Evolutionary conservation across 2,797 vertebrate genomes (phyloP).

Genomic region (Vireo griseus): DNA sequence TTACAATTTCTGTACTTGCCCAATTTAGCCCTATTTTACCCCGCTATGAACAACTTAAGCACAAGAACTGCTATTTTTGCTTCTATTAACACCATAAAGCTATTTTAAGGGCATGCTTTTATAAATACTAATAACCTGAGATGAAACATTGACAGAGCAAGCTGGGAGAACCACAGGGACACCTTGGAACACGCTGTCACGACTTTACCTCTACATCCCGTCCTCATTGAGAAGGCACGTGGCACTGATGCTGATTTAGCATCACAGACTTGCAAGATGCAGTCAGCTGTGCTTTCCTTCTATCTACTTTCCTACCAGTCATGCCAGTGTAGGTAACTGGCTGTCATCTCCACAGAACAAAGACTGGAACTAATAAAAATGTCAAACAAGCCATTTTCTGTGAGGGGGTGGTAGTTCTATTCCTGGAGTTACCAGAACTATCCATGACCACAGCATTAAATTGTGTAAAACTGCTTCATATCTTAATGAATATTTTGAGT

Average conservation of each 20-base stretch:
- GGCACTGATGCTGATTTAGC: constrained; percentile 24
- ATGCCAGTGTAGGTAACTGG: neutral
- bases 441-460: neutral
- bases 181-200: constrained; percentile 34
- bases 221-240: neutral
- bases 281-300: neutral
- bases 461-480: neutral
- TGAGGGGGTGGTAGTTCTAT: constrained; percentile 10
- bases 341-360: constrained; percentile 25
- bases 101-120: constrained; percentile 38
- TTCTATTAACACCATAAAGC: neutral
- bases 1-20: neutral
- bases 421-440: constrained; percentile 19
- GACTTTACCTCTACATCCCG: neutral
- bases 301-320: constrained; percentile 26
- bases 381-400: constrained; percentile 3
- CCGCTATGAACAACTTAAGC: neutral
- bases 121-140: constrained; percentile 37
- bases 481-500: neutral
- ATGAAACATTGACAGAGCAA: constrained; percentile 18
- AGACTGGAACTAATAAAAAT: constrained; percentile 28
- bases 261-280: neutral
- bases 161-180: neutral
- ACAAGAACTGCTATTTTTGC: neutral
- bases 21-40: constrained; percentile 22